phyloP scores from a whole-genome alignment of 2,113 vertebrate species.

The Chauna torquata region DNA sequence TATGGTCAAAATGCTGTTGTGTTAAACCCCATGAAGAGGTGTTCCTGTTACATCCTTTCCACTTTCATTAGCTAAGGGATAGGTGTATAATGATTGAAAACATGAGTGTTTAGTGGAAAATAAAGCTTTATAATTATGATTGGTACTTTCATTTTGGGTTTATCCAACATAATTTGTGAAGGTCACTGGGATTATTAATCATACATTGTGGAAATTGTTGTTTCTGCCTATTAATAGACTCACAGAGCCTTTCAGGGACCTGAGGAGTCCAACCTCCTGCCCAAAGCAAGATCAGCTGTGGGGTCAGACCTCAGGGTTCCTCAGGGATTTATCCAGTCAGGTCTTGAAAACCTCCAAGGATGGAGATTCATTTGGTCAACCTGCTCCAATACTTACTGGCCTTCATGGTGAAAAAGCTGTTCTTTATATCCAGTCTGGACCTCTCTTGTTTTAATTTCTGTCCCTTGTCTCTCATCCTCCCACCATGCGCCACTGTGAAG shows the following conservation, averaged over 20 bases:
- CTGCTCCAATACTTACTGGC: background rate
- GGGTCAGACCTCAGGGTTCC: background rate
- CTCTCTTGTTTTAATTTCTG: background rate
- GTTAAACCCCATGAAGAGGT: background rate
- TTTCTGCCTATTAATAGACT: background rate
- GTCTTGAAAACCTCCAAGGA: background rate
- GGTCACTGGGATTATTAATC: background rate
- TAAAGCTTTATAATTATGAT: background rate
- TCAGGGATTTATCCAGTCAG: background rate
- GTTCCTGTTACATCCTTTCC: background rate
- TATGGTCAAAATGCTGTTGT: background rate
- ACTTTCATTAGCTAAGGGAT: background rate
- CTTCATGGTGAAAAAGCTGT: background rate
- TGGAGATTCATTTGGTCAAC: background rate
- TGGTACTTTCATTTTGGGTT: background rate
- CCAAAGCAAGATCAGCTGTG: background rate
- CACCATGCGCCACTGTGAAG: background rate
- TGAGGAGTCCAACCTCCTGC: background rate
- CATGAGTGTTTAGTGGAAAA: background rate
- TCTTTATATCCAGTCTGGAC: background rate
- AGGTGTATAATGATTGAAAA: background rate
- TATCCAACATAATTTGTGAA: background rate
- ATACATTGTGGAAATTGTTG: background rate
- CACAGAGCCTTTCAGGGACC: background rate
- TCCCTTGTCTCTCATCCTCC: background rate